phyloP scores from a whole-genome alignment of 2,797 vertebrate genomes.

The Sebastes hubbsi region DNA sequence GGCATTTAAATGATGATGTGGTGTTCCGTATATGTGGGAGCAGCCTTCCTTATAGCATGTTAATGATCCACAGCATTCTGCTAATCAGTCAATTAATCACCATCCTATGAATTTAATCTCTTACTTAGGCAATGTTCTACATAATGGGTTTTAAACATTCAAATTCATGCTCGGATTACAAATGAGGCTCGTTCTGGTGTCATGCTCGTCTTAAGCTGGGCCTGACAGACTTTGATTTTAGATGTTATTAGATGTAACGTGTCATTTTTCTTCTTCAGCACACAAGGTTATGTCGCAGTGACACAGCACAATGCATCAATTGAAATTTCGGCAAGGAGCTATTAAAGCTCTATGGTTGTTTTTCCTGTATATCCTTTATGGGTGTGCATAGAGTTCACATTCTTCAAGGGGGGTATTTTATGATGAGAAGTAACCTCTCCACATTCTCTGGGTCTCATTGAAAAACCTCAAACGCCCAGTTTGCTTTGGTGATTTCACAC shows the following conservation, averaged over 20 bases:
- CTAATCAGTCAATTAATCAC: slow-evolving; percentile 84
- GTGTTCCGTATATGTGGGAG: slow-evolving; percentile 59
- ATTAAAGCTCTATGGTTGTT: not conserved
- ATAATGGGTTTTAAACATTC: slow-evolving; percentile 77
- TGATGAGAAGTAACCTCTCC: slow-evolving; percentile 29
- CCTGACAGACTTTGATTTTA: slow-evolving; percentile 25
- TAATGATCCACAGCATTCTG: slow-evolving; percentile 74
- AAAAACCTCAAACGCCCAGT: slow-evolving; percentile 34
- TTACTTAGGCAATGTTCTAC: slow-evolving; percentile 72
- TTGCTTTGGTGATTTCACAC: slow-evolving; percentile 41
- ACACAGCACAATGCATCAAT: not conserved
- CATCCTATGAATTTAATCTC: slow-evolving; percentile 79
- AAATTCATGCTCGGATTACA: slow-evolving; percentile 68
- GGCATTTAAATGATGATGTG: slow-evolving; percentile 68
- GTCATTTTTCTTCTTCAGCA: not conserved
- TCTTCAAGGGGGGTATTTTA: slow-evolving; percentile 1
- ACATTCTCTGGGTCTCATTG: slow-evolving; percentile 23
- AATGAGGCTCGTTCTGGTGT: slow-evolving; percentile 47
- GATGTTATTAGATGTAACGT: slow-evolving; percentile 12
- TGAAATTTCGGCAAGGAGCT: not conserved
- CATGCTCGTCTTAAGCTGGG: slow-evolving; percentile 14
- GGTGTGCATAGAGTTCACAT: not conserved
- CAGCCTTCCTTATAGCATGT: slow-evolving; percentile 66
- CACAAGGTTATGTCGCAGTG: not conserved
- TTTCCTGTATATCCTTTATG: not conserved